These are phyloP conservation scores for Spodoptera litura DNA, from an alignment of 1,140 invertebrate genomes.

Conservation along the genomic window DNA sequence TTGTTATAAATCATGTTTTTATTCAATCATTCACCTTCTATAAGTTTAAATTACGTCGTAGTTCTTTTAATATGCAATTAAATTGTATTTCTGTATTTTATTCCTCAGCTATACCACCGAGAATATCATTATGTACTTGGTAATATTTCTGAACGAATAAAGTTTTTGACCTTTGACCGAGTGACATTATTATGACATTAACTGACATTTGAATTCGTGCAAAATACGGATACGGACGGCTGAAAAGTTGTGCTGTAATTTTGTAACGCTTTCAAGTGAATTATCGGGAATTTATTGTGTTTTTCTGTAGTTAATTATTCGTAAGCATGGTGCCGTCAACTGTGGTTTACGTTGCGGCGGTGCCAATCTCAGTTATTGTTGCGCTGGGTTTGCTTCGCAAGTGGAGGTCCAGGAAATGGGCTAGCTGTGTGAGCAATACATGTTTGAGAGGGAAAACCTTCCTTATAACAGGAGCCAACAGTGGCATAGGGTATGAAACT, in stretches of 20 bases:
- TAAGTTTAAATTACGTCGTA: too few relatives aligned
- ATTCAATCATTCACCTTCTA: too few relatives aligned
- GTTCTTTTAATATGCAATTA: too few relatives aligned
- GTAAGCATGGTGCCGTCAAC: slow-evolving; percentile 65
- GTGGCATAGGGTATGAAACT: slow-evolving; percentile 93
- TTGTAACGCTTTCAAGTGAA: slow-evolving; percentile 1
- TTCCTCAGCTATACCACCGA: too few relatives aligned
- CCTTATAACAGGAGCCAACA: slow-evolving; percentile 93
- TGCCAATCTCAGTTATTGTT: slow-evolving; percentile 77
- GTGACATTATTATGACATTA: slow-evolving; percentile 63
- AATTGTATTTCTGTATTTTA: too few relatives aligned
- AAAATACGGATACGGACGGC: slow-evolving; percentile 1
- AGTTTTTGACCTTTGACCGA: slow-evolving; percentile 64
- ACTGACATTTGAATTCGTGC: slow-evolving; percentile 46
- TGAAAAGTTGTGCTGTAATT: neutral
- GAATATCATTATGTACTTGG: neutral
- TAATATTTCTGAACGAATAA: slow-evolving; percentile 56
- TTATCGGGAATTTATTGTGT: slow-evolving; percentile 4
- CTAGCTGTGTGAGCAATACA: slow-evolving; percentile 74
- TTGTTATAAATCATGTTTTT: too few relatives aligned
- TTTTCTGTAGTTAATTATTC: neutral
- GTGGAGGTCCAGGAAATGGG: slow-evolving; percentile 80
- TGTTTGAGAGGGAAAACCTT: slow-evolving; percentile 86
- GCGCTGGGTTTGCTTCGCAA: slow-evolving; percentile 78
- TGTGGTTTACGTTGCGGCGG: slow-evolving; percentile 72